phyloP scores from a whole-genome alignment of 2,797 vertebrate species.

The Cyprinodon diabolis region DNA sequence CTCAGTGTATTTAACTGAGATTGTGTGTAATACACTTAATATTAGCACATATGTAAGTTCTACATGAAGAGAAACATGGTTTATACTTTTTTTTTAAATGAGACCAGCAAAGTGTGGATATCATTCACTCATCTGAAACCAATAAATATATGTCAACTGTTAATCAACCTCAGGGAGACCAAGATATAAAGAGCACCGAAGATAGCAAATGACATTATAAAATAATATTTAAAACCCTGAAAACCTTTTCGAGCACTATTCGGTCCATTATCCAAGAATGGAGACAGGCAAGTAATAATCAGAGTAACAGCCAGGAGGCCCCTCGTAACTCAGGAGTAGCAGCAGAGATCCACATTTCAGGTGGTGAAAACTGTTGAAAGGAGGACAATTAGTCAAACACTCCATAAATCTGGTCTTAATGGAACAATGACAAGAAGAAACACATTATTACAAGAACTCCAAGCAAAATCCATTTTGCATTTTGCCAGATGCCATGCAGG shows the following conservation, averaged over 20 bases:
- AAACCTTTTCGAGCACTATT: too few species aligned
- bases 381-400: neutral
- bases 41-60: neutral
- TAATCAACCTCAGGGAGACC: neutral
- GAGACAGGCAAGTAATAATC: too few species aligned
- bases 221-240: too few species aligned
- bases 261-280: too few species aligned
- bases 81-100: neutral
- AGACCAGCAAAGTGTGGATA: neutral
- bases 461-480: neutral
- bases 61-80: neutral
- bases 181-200: neutral
- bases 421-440: neutral
- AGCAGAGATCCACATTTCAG: slow-evolving; percentile 1
- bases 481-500: neutral
- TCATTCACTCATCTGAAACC: neutral
- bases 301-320: neutral
- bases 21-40: neutral
- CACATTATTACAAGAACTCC: neutral
- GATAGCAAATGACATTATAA: neutral
- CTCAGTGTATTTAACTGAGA: neutral
- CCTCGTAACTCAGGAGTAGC: neutral
- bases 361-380: neutral
- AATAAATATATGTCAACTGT: neutral
- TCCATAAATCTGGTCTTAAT: neutral